phyloP scores from a whole-genome alignment of 2,888 invertebrate species.

The Drosophila subquinaria region DNA sequence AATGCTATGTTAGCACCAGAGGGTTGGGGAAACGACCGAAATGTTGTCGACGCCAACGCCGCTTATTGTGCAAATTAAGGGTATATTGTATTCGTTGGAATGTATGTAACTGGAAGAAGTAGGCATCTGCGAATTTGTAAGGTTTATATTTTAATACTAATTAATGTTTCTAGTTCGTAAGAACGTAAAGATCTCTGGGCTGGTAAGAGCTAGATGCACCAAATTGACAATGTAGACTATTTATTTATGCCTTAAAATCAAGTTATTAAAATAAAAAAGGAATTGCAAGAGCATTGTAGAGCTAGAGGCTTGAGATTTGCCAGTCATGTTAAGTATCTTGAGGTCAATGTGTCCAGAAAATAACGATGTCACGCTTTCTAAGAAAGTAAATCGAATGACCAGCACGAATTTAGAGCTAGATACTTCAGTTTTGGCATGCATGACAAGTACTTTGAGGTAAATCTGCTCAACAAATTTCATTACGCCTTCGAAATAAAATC shows the following conservation, averaged over 20 bases:
- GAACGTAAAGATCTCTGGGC: neutral
- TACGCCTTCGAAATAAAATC: neutral
- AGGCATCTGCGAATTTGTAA: neutral
- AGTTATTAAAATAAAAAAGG: too few relatives aligned
- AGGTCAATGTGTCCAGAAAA: too few relatives aligned
- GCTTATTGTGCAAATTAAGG: neutral
- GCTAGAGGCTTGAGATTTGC: too few relatives aligned
- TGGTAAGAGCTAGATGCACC: neutral
- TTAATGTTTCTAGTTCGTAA: neutral
- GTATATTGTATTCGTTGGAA: neutral
- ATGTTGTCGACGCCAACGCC: slow-evolving; percentile 6
- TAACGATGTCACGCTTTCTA: too few relatives aligned
- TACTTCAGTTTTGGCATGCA: neutral
- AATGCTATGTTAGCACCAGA: slow-evolving; percentile 3
- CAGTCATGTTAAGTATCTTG: too few relatives aligned
- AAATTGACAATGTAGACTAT: neutral
- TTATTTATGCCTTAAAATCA: neutral
- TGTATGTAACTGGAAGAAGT: neutral
- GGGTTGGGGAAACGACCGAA: neutral
- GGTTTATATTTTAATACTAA: neutral
- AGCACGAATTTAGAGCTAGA: neutral
- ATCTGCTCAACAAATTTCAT: too few relatives aligned
- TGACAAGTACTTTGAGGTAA: neutral
- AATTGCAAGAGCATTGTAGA: too few relatives aligned
- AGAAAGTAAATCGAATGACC: neutral